These are phyloP conservation scores for Strongylocentrotus purpuratus DNA, from an alignment of 35 echinoderm and acorn worm genomes.

Conservation along the genomic window DNA sequence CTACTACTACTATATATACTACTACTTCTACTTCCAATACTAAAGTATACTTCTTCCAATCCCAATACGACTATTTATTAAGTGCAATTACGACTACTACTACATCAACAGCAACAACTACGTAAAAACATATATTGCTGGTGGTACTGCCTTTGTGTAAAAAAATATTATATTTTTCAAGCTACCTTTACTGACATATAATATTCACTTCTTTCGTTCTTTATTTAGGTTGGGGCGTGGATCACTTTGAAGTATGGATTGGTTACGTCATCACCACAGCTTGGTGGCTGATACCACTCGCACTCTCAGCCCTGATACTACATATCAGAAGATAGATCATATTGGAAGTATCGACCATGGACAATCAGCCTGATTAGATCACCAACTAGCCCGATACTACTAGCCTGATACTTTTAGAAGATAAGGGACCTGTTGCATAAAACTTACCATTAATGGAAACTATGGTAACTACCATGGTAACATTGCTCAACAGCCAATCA, in stretches of 20 bases:
- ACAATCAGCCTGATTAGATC: too few species aligned
- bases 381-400: too few species aligned
- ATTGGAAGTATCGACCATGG: background rate
- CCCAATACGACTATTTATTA: background rate
- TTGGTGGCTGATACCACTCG: constrained; percentile 70
- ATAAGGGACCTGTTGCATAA: too few species aligned
- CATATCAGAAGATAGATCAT: constrained; percentile 54
- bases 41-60: background rate
- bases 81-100: background rate
- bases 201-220: background rate
- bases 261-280: constrained; percentile 79
- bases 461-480: too few species aligned
- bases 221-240: constrained; percentile 81
- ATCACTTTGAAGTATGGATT: constrained; percentile 82
- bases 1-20: too few species aligned
- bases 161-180: too few species aligned
- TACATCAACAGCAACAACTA: background rate
- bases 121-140: background rate
- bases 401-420: too few species aligned
- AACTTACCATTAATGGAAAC: too few species aligned
- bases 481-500: too few species aligned
- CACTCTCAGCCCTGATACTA: constrained; percentile 68
- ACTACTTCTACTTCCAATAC: too few species aligned
- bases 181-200: too few species aligned
- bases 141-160: too few species aligned